A percentile compares a stretch with the other conserved stretches of the same genome.
These are phyloP conservation scores for Oscheius myriophilus DNA, from an alignment of 2,888 invertebrate species.

Conservation along the genomic window DNA sequence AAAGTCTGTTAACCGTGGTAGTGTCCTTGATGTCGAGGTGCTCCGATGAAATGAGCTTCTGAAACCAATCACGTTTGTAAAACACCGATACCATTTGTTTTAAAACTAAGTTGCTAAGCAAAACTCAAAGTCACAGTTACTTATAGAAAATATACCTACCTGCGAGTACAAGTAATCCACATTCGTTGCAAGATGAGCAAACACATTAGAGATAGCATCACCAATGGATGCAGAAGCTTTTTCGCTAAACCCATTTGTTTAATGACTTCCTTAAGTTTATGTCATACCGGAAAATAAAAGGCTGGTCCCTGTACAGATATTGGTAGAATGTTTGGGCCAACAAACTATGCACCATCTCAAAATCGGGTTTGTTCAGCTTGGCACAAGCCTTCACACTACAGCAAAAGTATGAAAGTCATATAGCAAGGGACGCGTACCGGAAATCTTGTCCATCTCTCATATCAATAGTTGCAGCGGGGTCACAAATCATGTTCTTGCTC, in stretches of 20 bases:
- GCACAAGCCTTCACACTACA: slow-evolving; percentile 69
- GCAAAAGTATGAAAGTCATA: slow-evolving; percentile 10
- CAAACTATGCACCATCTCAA: slow-evolving; percentile 67
- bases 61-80: slow-evolving; percentile 17
- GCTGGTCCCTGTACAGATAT: slow-evolving; percentile 63
- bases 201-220: slow-evolving; percentile 66
- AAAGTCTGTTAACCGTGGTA: slow-evolving; percentile 72
- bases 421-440: slow-evolving; percentile 40
- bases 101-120: too few species aligned
- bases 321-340: slow-evolving; percentile 69
- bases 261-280: not conserved
- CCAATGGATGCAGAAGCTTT: slow-evolving; percentile 63
- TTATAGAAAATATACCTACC: too few species aligned
- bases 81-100: too few species aligned
- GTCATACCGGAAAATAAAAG: slow-evolving; percentile 67
- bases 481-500: slow-evolving; percentile 76
- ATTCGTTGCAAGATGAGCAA: slow-evolving; percentile 62
- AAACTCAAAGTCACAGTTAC: too few species aligned
- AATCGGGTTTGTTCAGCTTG: slow-evolving; percentile 67
- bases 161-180: slow-evolving; percentile 62
- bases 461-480: slow-evolving; percentile 90
- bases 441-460: slow-evolving; percentile 72
- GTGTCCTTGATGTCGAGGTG: slow-evolving; percentile 58
- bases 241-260: slow-evolving; percentile 48
- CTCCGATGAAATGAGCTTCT: slow-evolving; percentile 49